Evolutionary conservation across 2,113 vertebrate species (phyloP).

Genomic region (Anolis sagrei): DNA sequence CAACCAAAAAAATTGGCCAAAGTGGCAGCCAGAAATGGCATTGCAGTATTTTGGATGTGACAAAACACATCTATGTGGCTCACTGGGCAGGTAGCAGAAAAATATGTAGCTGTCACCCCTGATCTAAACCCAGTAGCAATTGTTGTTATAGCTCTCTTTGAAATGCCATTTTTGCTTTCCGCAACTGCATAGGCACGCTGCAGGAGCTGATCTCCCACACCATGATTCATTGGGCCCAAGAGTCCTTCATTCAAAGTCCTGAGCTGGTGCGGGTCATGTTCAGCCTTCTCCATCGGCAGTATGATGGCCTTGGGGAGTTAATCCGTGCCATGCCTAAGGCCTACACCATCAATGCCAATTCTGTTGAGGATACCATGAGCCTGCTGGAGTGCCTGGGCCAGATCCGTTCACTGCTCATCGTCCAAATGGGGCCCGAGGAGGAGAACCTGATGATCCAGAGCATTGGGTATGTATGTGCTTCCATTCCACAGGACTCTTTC

Average conservation of each 20-base stretch:
- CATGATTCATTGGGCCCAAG: conserved; percentile 96
- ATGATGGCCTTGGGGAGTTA: conserved; percentile 90
- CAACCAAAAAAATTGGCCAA: too few relatives aligned
- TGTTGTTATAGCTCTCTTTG: too few relatives aligned
- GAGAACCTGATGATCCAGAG: conserved; percentile 98
- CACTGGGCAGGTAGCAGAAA: not conserved
- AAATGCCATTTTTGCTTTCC: rapidly evolving
- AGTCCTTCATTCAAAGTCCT: conserved; percentile 94
- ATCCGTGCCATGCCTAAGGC: conserved; percentile 90
- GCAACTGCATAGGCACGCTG: conserved; percentile 57
- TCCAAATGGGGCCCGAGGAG: conserved; percentile 97
- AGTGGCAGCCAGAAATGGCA: too few relatives aligned
- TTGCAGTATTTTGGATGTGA: too few relatives aligned
- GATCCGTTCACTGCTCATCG: conserved; percentile 94
- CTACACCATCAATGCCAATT: conserved; percentile 87
- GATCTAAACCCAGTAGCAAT: too few relatives aligned
- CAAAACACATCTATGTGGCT: not conserved
- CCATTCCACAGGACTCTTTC: rapidly evolving
- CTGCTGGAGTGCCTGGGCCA: conserved; percentile 93
- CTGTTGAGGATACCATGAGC: conserved; percentile 89
- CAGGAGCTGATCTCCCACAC: conserved; percentile 96
- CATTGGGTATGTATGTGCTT: conserved; percentile 86
- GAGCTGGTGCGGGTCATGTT: conserved; percentile 95
- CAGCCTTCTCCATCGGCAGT: conserved; percentile 91
- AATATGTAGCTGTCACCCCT: too few relatives aligned